Percentiles rank a stretch among this genome's conserved stretches.
Conservation (phyloP, 2,888 invertebrate genomes). For the Alloplasta piceator region DNA sequence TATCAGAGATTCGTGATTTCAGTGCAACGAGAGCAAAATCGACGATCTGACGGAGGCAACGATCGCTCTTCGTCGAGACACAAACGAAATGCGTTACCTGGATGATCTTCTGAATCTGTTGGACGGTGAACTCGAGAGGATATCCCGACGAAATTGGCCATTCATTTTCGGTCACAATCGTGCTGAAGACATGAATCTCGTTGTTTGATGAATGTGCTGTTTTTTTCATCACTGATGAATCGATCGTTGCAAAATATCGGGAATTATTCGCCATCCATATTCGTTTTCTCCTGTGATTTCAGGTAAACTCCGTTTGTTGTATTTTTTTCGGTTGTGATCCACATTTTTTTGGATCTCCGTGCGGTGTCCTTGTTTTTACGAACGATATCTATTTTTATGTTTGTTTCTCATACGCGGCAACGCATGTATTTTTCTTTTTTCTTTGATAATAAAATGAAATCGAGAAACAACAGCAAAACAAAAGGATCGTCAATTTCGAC, state of each 20-base stretch:
- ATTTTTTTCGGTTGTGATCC: background rate
- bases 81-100: conserved; percentile 77
- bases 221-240: background rate
- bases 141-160: conserved; percentile 80
- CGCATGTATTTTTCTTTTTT: conserved; percentile 27
- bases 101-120: conserved; percentile 79
- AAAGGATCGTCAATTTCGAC: too few relatives aligned
- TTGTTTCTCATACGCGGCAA: background rate
- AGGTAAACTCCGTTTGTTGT: background rate
- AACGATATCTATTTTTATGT: conserved; percentile 2
- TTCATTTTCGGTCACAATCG: conserved; percentile 75
- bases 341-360: too few relatives aligned
- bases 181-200: conserved; percentile 78
- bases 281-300: too few relatives aligned
- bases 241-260: background rate
- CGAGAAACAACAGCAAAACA: background rate
- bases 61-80: conserved; percentile 74
- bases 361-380: background rate
- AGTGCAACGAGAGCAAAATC: conserved; percentile 77
- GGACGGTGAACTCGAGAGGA: conserved; percentile 77
- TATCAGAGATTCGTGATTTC: conserved; percentile 39
- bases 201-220: conserved; percentile 66
- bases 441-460: conserved; percentile 25
- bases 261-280: conserved; percentile 1
- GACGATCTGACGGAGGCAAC: conserved; percentile 73